These are phyloP conservation scores for Drosophila tsacasi DNA, from an alignment of 1,140 invertebrate species.

Conservation along the genomic window DNA sequence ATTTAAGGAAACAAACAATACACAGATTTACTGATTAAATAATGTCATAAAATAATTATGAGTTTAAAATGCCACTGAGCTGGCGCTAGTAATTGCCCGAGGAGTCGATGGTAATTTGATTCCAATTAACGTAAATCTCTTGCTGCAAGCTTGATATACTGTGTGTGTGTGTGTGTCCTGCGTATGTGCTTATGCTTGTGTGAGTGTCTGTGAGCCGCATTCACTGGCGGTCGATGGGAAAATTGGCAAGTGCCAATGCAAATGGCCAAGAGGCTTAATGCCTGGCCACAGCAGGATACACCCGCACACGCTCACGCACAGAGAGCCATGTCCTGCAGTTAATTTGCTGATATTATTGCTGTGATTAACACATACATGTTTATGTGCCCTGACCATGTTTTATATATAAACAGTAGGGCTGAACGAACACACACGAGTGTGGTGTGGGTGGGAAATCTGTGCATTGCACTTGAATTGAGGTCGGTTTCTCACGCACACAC, in stretches of 20 bases:
- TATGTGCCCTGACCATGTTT: conserved; percentile 71
- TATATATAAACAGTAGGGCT: conserved; percentile 64
- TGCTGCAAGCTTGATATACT: conserved; percentile 16
- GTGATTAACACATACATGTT: conserved; percentile 82
- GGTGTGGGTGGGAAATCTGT: conserved; percentile 52
- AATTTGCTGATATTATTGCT: conserved; percentile 83
- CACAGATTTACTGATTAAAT: conserved; percentile 5
- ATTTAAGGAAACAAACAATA: neutral
- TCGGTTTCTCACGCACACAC: conserved; percentile 30
- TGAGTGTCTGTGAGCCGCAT: conserved; percentile 9
- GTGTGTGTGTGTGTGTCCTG: neutral
- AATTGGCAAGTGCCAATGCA: conserved; percentile 63
- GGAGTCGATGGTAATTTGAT: conserved; percentile 41
- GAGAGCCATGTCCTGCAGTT: conserved; percentile 61
- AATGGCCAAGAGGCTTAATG: conserved; percentile 54
- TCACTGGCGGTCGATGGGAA: conserved; percentile 40
- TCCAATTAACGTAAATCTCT: conserved; percentile 52
- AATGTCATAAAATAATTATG: conserved; percentile 4
- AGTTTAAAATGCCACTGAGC: conserved; percentile 18
- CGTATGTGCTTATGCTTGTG: neutral
- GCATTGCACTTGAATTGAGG: conserved; percentile 56
- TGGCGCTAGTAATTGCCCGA: conserved; percentile 16
- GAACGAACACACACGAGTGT: neutral
- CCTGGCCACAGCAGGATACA: conserved; percentile 43
- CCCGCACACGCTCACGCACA: conserved; percentile 17